These are phyloP conservation scores for Podocnemis expansa DNA, from an alignment of 2,113 vertebrate species.

Conservation along the genomic window DNA sequence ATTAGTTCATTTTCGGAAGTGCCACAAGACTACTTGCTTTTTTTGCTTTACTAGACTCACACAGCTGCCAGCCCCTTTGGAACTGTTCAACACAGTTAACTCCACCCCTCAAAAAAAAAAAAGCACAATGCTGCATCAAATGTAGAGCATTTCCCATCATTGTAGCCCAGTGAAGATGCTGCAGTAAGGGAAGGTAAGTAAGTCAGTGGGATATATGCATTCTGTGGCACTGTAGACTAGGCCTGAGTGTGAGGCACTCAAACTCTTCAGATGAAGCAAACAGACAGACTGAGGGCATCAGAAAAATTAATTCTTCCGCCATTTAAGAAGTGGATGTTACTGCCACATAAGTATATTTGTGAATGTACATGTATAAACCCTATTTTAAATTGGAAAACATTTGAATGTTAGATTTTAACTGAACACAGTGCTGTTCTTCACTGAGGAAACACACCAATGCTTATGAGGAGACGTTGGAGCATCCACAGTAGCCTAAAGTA, in stretches of 20 bases:
- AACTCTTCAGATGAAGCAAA: background rate
- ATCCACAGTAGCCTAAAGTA: constrained; percentile 49
- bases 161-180: too few relatives aligned
- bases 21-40: too few relatives aligned
- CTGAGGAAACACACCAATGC: constrained; percentile 29
- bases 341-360: background rate
- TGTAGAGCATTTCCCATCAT: too few relatives aligned
- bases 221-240: too few relatives aligned
- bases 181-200: too few relatives aligned
- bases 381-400: background rate
- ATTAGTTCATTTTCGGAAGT: too few relatives aligned
- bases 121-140: too few relatives aligned
- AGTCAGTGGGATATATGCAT: too few relatives aligned
- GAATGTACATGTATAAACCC: background rate
- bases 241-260: background rate
- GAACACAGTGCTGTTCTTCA: constrained; percentile 21
- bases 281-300: background rate
- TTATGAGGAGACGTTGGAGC: constrained; percentile 58
- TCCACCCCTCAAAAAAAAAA: too few relatives aligned
- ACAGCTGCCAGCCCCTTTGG: too few relatives aligned
- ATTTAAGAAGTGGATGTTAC: background rate
- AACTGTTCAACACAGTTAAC: too few relatives aligned
- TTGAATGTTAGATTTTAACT: constrained; percentile 29
- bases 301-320: background rate
- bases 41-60: too few relatives aligned